These are phyloP conservation scores for Magallana ariakensis DNA, from an alignment of 1,140 invertebrate species.

Conservation along the genomic window DNA sequence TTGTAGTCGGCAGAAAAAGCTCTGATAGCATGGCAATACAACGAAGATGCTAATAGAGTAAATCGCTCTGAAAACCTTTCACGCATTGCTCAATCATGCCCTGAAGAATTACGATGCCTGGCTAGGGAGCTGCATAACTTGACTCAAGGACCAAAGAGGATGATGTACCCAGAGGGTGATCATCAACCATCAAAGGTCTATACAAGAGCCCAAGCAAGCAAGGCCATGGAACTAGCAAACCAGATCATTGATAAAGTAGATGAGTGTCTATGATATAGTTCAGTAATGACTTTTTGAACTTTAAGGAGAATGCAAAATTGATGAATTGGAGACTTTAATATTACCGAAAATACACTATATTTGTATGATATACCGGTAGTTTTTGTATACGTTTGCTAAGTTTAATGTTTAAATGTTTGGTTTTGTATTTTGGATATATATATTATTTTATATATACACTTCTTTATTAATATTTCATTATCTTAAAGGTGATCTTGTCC, in stretches of 20 bases:
- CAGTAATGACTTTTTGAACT: no score
- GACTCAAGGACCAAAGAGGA: neutral
- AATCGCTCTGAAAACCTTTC: neutral
- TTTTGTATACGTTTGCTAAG: no score
- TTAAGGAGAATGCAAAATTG: no score
- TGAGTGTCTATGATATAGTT: neutral
- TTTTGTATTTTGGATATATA: no score
- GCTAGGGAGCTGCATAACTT: neutral
- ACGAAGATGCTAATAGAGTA: constrained; percentile 34
- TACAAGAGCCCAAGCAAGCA: neutral
- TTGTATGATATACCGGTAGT: no score
- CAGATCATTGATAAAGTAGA: neutral
- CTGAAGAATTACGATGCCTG: neutral
- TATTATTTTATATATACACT: no score
- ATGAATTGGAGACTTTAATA: no score
- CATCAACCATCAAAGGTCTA: neutral
- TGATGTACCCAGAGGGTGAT: neutral
- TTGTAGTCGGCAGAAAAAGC: constrained; percentile 59
- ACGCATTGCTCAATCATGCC: neutral
- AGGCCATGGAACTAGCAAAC: neutral
- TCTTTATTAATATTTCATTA: no score
- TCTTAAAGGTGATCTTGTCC: no score
- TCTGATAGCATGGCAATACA: constrained; percentile 54
- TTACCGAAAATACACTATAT: no score
- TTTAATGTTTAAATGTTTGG: no score